phyloP scores from a whole-genome alignment of 1,140 invertebrate genomes.

The Berghia stephanieae region DNA sequence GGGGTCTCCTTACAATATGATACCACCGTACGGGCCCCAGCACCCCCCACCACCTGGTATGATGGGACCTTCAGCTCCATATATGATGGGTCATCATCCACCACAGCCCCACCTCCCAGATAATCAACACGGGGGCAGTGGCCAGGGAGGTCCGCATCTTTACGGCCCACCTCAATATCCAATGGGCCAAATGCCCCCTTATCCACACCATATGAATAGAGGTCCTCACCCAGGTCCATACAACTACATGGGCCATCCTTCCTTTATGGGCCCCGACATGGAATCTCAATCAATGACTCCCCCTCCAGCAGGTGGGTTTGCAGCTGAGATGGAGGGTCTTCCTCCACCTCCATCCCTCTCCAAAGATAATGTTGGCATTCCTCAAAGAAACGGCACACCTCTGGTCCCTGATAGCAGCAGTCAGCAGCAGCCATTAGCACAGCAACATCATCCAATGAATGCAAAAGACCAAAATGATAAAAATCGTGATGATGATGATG shows the following conservation, averaged over 20 bases:
- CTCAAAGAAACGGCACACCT: background rate
- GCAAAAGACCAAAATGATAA: background rate
- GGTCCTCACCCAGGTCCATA: background rate
- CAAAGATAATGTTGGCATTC: background rate
- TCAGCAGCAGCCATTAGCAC: background rate
- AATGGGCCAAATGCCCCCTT: background rate
- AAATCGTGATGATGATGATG: background rate
- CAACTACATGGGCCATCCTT: background rate
- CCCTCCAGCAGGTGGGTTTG: too few species aligned
- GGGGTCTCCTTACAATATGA: too few species aligned
- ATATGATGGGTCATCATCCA: too few species aligned
- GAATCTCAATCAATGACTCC: background rate
- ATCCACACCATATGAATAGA: too few species aligned
- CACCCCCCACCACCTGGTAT: too few species aligned
- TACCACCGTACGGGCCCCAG: too few species aligned
- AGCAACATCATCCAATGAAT: background rate
- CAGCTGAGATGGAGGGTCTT: background rate
- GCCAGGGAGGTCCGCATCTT: background rate
- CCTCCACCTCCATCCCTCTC: too few species aligned
- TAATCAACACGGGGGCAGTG: too few species aligned
- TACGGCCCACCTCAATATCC: background rate
- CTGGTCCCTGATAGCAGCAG: background rate
- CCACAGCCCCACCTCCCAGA: too few species aligned
- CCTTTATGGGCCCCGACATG: background rate
- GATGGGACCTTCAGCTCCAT: too few species aligned